Percentiles rank a stretch among this genome's conserved stretches.
Evolutionary conservation across 2,888 invertebrate species (phyloP).

Genomic region (Xylophagus ater): DNA sequence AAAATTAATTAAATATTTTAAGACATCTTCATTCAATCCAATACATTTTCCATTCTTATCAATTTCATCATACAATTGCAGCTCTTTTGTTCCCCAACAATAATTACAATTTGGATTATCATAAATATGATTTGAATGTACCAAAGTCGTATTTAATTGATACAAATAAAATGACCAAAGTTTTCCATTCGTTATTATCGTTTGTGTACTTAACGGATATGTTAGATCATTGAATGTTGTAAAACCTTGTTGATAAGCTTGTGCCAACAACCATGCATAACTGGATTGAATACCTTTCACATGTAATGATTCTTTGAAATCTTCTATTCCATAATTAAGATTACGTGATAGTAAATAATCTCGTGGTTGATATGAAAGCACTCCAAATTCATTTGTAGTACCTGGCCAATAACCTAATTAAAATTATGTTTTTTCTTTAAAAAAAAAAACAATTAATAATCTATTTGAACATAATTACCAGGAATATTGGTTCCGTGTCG

Average conservation of each 20-base stretch:
- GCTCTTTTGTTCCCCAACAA: constrained; percentile 63
- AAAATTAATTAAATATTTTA: constrained; percentile 60
- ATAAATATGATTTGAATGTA: constrained; percentile 51
- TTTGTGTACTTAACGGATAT: constrained; percentile 83
- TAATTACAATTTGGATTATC: constrained; percentile 63
- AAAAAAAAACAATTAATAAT: constrained; percentile 7
- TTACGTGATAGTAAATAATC: constrained; percentile 46
- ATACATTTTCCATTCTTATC: constrained; percentile 55
- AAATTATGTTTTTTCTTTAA: too few relatives aligned
- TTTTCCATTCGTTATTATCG: constrained; percentile 78
- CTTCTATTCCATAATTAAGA: constrained; percentile 42
- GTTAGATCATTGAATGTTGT: constrained; percentile 81
- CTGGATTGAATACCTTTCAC: constrained; percentile 66
- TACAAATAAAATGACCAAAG: constrained; percentile 79
- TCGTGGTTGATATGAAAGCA: constrained; percentile 60
- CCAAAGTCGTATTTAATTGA: constrained; percentile 76
- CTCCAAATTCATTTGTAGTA: constrained; percentile 62
- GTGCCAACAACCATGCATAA: constrained; percentile 67
- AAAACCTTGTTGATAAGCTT: constrained; percentile 79
- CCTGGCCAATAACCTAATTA: constrained; percentile 74
- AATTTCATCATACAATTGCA: constrained; percentile 63
- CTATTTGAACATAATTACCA: constrained; percentile 42
- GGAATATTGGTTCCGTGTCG: constrained; percentile 64
- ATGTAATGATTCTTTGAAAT: constrained; percentile 53
- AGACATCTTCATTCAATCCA: constrained; percentile 69